Percentiles rank a stretch among this genome's conserved stretches.
Conservation (phyloP, 2,797 vertebrate genomes). For the Leucoraja ocellata region DNA sequence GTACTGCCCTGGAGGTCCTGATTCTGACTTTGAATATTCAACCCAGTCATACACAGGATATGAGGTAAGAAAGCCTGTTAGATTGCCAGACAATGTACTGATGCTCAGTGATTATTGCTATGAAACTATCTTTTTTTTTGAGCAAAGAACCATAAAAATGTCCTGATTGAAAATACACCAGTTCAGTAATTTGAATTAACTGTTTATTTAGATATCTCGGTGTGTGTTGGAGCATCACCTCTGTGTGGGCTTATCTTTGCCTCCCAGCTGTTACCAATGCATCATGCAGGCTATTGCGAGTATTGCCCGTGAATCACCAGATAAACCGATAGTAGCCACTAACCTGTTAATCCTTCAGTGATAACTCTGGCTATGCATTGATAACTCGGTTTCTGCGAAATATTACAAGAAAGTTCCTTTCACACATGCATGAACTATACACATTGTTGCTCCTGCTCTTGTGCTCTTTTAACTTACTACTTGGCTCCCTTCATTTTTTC, state of each 20-base stretch:
- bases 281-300: neutral
- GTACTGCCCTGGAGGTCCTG: conserved; percentile 91
- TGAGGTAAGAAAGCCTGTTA: conserved; percentile 62
- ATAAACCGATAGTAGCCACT: neutral
- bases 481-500: neutral
- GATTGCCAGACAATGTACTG: neutral
- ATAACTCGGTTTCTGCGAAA: no score
- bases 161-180: neutral
- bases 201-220: neutral
- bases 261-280: neutral
- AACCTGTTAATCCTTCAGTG: neutral
- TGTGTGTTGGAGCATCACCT: neutral
- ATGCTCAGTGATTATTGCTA: neutral
- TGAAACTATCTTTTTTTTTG: neutral
- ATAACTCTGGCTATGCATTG: neutral
- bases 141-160: neutral
- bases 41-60: conserved; percentile 96
- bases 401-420: no score
- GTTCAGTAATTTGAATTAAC: neutral
- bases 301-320: neutral
- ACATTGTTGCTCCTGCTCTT: neutral
- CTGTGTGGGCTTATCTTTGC: neutral
- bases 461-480: neutral
- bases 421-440: no score
- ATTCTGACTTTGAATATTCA: conserved; percentile 96